phyloP scores from a whole-genome alignment of 2,888 invertebrate genomes.

The Venusia cambrica region DNA sequence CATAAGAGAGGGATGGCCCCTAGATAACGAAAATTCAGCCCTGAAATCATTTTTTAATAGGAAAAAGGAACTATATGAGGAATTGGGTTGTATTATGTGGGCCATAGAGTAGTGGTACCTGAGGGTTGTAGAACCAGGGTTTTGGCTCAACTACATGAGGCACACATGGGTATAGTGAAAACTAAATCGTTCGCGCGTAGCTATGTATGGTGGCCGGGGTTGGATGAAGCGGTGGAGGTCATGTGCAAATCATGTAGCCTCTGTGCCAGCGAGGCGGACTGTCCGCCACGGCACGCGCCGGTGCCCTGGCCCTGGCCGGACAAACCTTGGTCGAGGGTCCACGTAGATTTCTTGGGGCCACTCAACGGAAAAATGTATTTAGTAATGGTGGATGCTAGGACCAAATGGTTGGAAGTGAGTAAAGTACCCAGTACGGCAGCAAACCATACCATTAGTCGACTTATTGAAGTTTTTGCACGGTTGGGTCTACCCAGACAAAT shows the following conservation, averaged over 20 bases:
- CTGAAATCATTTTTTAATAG: constrained; percentile 28
- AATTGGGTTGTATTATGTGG: constrained; percentile 26
- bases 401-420: constrained; percentile 6
- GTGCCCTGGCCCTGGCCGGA: constrained; percentile 14
- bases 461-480: constrained; percentile 1
- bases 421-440: constrained; percentile 3
- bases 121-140: constrained; percentile 6
- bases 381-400: constrained; percentile 1
- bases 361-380: not conserved
- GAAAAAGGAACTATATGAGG: constrained; percentile 24
- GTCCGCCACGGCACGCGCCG: constrained; percentile 27
- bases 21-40: too few species aligned
- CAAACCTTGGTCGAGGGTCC: constrained; percentile 16
- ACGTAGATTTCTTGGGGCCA: constrained; percentile 22
- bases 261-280: constrained; percentile 11
- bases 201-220: constrained; percentile 25
- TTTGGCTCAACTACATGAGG: constrained; percentile 12
- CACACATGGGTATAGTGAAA: constrained; percentile 25
- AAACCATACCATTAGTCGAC: not conserved
- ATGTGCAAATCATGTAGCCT: constrained; percentile 10
- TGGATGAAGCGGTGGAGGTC: constrained; percentile 32
- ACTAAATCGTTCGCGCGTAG: constrained; percentile 20
- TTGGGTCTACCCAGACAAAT: constrained; percentile 3
- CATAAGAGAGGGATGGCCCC: too few species aligned
- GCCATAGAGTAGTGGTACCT: constrained; percentile 14